A percentile compares a stretch with the other conserved stretches of the same genome.
Conservation (phyloP, 2,797 vertebrate genomes). For the Coregonus suidteri region DNA sequence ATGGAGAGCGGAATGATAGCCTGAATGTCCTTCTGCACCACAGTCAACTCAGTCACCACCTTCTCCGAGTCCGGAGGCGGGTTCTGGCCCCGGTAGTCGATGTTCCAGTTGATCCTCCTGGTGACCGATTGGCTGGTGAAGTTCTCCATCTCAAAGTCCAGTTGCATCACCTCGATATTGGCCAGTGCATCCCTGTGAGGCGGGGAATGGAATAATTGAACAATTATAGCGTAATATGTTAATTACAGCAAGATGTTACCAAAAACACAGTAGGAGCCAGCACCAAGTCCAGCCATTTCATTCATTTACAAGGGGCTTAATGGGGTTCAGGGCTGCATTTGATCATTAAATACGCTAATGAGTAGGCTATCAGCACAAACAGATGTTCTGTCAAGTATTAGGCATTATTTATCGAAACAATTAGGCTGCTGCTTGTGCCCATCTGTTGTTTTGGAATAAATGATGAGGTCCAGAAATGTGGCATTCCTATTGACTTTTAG, state of each 20-base stretch:
- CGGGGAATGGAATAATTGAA: neutral
- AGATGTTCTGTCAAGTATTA: conserved; percentile 55
- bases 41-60: conserved; percentile 93
- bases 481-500: neutral
- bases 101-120: conserved; percentile 97
- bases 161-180: conserved; percentile 91
- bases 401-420: conserved; percentile 41
- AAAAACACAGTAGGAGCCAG: neutral
- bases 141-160: conserved; percentile 99
- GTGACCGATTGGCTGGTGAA: conserved; percentile 99
- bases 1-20: conserved; percentile 96
- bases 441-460: conserved; percentile 43
- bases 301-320: conserved; percentile 40
- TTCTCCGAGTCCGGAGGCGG: conserved; percentile 89
- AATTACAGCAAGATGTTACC: conserved; percentile 14
- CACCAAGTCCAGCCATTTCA: conserved; percentile 12
- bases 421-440: conserved; percentile 24
- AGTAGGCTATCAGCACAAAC: conserved; percentile 36
- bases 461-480: conserved; percentile 3
- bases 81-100: conserved; percentile 90
- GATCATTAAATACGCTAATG: conserved; percentile 51
- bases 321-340: conserved; percentile 43
- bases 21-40: conserved; percentile 94
- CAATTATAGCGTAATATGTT: neutral
- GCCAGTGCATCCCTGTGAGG: conserved; percentile 75